Base-by-base conservation (phyloP, 2,113 vertebrate species). In the Cyprinus carpio region DNA sequence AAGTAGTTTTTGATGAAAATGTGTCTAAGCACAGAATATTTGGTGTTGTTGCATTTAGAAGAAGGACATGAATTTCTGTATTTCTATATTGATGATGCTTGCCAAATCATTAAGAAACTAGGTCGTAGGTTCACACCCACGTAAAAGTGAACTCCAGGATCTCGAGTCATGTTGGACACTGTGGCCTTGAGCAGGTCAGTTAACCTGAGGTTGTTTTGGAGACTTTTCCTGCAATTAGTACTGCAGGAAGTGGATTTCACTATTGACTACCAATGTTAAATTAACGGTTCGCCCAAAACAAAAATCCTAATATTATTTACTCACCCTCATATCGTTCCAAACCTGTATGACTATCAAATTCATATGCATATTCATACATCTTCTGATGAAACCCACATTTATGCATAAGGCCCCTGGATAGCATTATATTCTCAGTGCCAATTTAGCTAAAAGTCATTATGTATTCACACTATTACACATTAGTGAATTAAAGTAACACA, bases 111-210 rank as follows among this genome's bases (percentile, higher is more conserved):
- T 64, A 64, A 25, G 13, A 40, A 79, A 62, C 23, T 64, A 15
- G 1, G 13, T 1, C 0, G 4, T 40, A 74, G 69, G 71, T 25
- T 74, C 23, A 25, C 4, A n/a, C 71, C 18, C 40, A 74, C 23
- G 3, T 25, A 25, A 40, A 46, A 75, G 12, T 46, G n/a, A 15
- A 25, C 37, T 43, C 34, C 7, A 4, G 34, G 6, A 79, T 25
- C 0, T 46, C 0, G 4, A 76, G 60, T 46, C 34, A 1, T 81
- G 40, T 5, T 31, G 37, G 62, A 49, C 60, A 46, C 46, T 62
- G 77, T 80, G 37, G 56, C n/a, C 31, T 56, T 76, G 75, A 76
- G 67, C 34, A 3, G 67, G 67, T 40, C 67, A 31, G 75, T 29
- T 29, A 27, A 34, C 27, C 51, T 49, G 40, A 67, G 15, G 43